A percentile compares a stretch with the other conserved stretches of the same genome.
phyloP scores from a whole-genome alignment of 2,888 invertebrate genomes.

The Elaeidobius kamerunicus region DNA sequence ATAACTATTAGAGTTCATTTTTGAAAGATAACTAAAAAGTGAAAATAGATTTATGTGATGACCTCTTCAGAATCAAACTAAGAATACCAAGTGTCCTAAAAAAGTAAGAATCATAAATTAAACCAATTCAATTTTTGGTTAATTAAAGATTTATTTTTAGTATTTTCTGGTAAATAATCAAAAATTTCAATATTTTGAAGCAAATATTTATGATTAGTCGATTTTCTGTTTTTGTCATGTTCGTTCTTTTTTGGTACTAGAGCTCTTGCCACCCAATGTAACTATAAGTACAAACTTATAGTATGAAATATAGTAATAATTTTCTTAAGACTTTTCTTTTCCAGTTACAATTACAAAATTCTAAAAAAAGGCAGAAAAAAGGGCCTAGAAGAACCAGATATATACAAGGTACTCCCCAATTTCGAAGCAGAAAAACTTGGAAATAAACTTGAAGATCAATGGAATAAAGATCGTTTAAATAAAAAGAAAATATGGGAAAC shows the following conservation, averaged over 20 bases:
- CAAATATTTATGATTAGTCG: background rate
- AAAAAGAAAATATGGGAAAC: too few species aligned
- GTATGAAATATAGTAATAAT: background rate
- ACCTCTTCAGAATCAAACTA: too few species aligned
- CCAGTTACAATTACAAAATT: slow-evolving; percentile 6
- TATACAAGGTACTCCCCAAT: slow-evolving; percentile 1
- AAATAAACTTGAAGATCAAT: slow-evolving; percentile 1
- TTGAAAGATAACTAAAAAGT: too few species aligned
- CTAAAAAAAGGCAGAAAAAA: slow-evolving; percentile 6
- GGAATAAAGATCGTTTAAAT: slow-evolving; percentile 9
- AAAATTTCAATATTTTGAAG: background rate
- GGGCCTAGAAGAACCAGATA: slow-evolving; percentile 7
- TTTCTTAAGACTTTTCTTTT: too few species aligned
- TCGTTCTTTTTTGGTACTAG: too few species aligned
- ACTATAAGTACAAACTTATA: background rate
- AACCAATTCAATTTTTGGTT: too few species aligned
- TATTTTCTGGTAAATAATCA: background rate
- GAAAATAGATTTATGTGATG: too few species aligned
- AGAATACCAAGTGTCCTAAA: too few species aligned
- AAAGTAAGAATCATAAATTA: too few species aligned
- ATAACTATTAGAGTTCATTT: too few species aligned
- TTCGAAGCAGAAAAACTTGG: slow-evolving; percentile 3
- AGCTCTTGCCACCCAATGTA: too few species aligned
- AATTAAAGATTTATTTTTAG: too few species aligned
- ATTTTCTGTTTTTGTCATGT: background rate